These are phyloP conservation scores for Cetoscarus ocellatus DNA, from an alignment of 2,797 vertebrate species.

Conservation along the genomic window DNA sequence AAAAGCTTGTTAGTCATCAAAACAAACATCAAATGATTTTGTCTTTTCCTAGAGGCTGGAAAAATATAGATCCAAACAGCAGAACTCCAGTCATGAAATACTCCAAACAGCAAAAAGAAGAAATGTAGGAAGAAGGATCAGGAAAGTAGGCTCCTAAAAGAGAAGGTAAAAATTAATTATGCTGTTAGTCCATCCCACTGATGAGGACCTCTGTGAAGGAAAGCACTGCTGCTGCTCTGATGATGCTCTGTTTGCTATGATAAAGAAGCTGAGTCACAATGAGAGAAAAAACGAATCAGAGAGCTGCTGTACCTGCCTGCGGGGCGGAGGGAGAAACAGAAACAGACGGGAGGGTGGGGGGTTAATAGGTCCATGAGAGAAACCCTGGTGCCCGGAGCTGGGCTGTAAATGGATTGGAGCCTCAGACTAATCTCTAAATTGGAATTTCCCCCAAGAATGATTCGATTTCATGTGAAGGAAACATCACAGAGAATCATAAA, in stretches of 20 bases:
- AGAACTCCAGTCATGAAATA: conserved; percentile 10
- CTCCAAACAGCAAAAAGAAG: conserved; percentile 3
- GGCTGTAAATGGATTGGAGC: conserved; percentile 42
- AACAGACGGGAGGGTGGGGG: conserved; percentile 19
- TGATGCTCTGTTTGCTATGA: conserved; percentile 58
- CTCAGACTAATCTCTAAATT: neutral
- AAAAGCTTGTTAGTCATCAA: neutral
- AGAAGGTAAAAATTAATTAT: neutral
- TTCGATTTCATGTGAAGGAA: neutral
- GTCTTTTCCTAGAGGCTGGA: conserved; percentile 10
- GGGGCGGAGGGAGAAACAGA: conserved; percentile 61
- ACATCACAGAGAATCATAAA: neutral
- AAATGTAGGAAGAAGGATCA: neutral
- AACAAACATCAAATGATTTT: neutral
- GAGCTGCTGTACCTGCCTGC: conserved; percentile 82
- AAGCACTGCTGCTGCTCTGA: conserved; percentile 37
- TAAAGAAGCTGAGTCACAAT: conserved; percentile 80
- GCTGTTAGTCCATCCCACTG: conserved; percentile 5
- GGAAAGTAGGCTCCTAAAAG: conserved; percentile 2
- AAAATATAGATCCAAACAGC: conserved; percentile 3
- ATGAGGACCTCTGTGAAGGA: conserved; percentile 10
- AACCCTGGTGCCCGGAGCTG: conserved; percentile 61
- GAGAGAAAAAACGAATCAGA: conserved; percentile 78
- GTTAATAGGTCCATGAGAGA: conserved; percentile 39
- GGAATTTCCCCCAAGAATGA: neutral